These are phyloP conservation scores for Lutraria rhynchaena DNA, from an alignment of 1,140 invertebrate genomes.

Conservation along the genomic window DNA sequence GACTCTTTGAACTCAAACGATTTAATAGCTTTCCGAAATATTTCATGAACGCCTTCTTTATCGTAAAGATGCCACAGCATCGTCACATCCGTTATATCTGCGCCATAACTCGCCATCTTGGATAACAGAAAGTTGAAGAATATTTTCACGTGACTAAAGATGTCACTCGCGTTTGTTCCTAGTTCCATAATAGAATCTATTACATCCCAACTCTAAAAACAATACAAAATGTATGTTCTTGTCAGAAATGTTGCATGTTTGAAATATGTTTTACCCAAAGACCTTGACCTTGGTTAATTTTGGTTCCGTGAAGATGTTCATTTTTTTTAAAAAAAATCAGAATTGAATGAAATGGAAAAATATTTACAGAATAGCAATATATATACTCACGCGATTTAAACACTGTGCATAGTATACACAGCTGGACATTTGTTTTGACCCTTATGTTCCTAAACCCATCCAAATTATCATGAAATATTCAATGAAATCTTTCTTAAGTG, in stretches of 20 bases:
- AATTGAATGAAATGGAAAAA: too few relatives aligned
- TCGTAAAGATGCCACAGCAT: conserved; percentile 52
- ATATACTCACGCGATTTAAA: too few relatives aligned
- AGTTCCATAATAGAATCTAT: conserved; percentile 25
- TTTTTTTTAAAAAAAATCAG: background rate
- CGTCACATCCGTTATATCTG: conserved; percentile 41
- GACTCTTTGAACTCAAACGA: conserved; percentile 30
- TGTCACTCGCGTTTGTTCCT: background rate
- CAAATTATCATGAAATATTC: too few relatives aligned
- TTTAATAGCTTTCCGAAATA: background rate
- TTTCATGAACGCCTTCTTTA: conserved; percentile 30
- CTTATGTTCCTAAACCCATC: too few relatives aligned
- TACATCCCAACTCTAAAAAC: conserved; percentile 48
- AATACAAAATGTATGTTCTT: background rate
- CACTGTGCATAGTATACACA: too few relatives aligned
- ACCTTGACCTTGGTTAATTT: background rate
- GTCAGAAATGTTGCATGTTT: background rate
- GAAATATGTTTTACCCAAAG: too few relatives aligned
- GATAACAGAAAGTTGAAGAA: conserved; percentile 54
- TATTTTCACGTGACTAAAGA: conserved; percentile 40
- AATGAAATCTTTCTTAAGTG: too few relatives aligned
- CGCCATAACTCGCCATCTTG: conserved; percentile 28
- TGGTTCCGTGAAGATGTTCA: background rate
- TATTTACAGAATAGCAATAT: too few relatives aligned
- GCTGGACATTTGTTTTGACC: too few relatives aligned